These are phyloP conservation scores for Chrysolina oricalcia DNA, from an alignment of 2,888 invertebrate species.

Conservation along the genomic window DNA sequence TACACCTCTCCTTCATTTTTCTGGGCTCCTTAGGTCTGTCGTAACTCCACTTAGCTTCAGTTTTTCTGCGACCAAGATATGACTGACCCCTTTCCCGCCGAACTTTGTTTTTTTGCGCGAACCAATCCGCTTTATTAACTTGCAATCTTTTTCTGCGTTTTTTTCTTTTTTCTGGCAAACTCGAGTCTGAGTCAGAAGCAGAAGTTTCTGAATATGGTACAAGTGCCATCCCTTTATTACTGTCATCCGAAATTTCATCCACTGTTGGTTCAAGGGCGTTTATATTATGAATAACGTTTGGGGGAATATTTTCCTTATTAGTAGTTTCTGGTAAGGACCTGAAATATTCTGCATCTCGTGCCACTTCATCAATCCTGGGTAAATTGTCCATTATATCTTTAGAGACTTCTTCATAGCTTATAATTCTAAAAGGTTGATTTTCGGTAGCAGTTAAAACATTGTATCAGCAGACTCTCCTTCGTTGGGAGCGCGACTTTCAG, in stretches of 20 bases:
- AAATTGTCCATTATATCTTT: too few species aligned
- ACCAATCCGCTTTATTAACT: slow-evolving; percentile 39
- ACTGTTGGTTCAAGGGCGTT: too few species aligned
- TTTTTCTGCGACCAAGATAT: slow-evolving; percentile 43
- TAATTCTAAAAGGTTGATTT: too few species aligned
- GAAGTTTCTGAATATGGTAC: slow-evolving; percentile 40
- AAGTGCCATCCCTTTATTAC: slow-evolving; percentile 25
- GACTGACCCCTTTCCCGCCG: slow-evolving; percentile 41
- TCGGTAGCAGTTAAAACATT: too few species aligned
- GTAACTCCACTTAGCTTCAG: slow-evolving; percentile 42
- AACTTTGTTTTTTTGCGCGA: slow-evolving; percentile 42
- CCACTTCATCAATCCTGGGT: too few species aligned
- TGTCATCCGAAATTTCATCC: slow-evolving; percentile 34
- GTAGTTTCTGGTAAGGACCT: too few species aligned
- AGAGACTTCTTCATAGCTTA: too few species aligned
- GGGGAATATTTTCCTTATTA: too few species aligned
- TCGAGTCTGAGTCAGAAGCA: slow-evolving; percentile 26
- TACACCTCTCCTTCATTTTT: slow-evolving; percentile 41
- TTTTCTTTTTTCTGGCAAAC: slow-evolving; percentile 36
- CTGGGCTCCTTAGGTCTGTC: slow-evolving; percentile 38
- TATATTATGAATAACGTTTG: too few species aligned
- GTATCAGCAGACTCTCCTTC: too few species aligned
- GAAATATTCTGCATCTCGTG: too few species aligned
- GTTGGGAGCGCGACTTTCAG: too few species aligned
- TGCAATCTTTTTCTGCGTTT: slow-evolving; percentile 31